Base-by-base conservation (phyloP, 2,797 vertebrate genomes). In the Sebastiscus tertius region DNA sequence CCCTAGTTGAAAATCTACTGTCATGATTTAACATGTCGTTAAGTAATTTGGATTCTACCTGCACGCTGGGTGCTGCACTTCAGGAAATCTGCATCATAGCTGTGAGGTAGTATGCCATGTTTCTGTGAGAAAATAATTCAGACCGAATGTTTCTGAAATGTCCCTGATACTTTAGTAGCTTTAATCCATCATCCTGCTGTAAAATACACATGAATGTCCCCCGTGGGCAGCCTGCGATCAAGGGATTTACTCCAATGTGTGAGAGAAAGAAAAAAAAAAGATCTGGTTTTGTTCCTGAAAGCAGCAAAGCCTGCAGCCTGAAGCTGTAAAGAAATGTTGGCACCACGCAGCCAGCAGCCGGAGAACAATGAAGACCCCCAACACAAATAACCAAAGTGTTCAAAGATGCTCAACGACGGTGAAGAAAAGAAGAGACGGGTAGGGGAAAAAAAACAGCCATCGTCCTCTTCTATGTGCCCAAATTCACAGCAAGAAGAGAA, bases 21-120 rank as follows among this genome's bases (percentile, higher is more conserved):
- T 42, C 31, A 14, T 80, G 61, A 80, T 72, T 75, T 59, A 82
- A 39, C 10, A 61, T 8, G 2, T 18, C 4, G 4, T 86, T 75
- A 58, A 5, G 56, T 71, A 74, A 74, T 24, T 1, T 42, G 20
- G 27, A 71, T 61, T 27, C 0, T 49, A 49, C 42, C 0, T 46
- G 42, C 42, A 46, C 6, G 16, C 42, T 18, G 42, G 16, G 42
- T 46, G 42, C 42, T 0, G 26, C 58, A 22, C 29, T 52, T 27
- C 1, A 26, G 56, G 29, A 27, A 67, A 62, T 49, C 1, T 60
- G 10, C 46, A 11, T 65, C 31, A 6, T 8, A 20, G 7, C 5
- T 39, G 52, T 78, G 60, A 70, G 39, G 54, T 5, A 61, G 54
- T 29, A 29, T 18, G 5, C 26, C 36, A 27, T 42, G 63, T 22